A percentile compares a stretch with the other conserved stretches of the same genome.
Conservation (phyloP, 2,888 invertebrate genomes). For the Melipona bicolor region DNA sequence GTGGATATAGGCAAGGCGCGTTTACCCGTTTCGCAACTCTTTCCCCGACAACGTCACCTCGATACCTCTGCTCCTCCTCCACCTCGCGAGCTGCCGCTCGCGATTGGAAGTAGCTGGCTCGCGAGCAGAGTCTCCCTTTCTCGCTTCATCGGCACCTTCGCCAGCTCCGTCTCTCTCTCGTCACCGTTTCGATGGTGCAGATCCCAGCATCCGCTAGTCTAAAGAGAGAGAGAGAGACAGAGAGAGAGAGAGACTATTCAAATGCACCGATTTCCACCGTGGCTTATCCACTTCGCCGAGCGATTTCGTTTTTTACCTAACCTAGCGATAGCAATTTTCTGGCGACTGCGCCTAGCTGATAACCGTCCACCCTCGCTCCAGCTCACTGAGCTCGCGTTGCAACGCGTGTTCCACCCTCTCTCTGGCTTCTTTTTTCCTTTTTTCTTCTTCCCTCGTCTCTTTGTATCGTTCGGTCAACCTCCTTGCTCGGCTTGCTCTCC, state of each 20-base stretch:
- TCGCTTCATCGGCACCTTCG: conserved; percentile 32
- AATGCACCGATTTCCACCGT: conserved; percentile 71
- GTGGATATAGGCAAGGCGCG: conserved; percentile 55
- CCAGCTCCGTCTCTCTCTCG: conserved; percentile 39
- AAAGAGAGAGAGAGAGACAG: not conserved
- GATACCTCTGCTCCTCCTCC: conserved; percentile 63
- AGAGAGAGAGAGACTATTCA: conserved; percentile 18
- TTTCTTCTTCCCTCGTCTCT: not conserved
- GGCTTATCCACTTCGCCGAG: conserved; percentile 70
- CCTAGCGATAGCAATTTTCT: conserved; percentile 54
- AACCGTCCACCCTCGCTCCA: conserved; percentile 34
- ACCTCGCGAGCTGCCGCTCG: conserved; percentile 57
- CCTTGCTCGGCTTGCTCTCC: conserved; percentile 2
- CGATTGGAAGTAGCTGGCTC: conserved; percentile 64
- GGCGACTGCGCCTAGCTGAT: conserved; percentile 45
- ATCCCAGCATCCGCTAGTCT: conserved; percentile 50
- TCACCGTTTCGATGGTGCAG: conserved; percentile 52
- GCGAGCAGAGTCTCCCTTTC: conserved; percentile 38
- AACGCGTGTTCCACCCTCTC: conserved; percentile 20
- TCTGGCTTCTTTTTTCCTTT: not conserved
- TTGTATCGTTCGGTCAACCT: conserved; percentile 1
- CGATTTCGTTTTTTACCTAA: conserved; percentile 53
- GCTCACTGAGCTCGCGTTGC: not conserved
- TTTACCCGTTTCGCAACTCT: conserved; percentile 69
- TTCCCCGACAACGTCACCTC: conserved; percentile 58